Percentiles rank a stretch among this genome's conserved stretches.
These are phyloP conservation scores for Vulpes vulpes DNA, from an alignment of 2,113 vertebrate species.

Conservation along the genomic window DNA sequence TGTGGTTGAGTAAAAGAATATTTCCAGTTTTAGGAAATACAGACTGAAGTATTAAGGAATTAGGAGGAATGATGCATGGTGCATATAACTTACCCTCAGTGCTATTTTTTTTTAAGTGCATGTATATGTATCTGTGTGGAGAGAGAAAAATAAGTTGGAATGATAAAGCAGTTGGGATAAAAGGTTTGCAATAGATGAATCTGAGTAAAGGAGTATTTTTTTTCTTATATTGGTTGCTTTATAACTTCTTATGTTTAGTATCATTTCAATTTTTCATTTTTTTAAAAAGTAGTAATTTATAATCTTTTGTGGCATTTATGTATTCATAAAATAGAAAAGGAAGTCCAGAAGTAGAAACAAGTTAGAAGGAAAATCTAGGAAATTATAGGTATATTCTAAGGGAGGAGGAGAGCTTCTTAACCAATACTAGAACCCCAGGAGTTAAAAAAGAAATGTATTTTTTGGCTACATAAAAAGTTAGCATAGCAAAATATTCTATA, in stretches of 20 bases:
- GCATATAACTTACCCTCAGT: neutral
- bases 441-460: conserved; percentile 4
- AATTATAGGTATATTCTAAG: neutral
- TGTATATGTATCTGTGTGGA: neutral
- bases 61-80: neutral
- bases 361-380: neutral
- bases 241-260: neutral
- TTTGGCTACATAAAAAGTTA: neutral
- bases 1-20: neutral
- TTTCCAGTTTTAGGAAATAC: neutral
- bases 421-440: neutral
- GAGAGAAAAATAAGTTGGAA: neutral
- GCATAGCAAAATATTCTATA: neutral
- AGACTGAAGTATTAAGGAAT: neutral
- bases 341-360: neutral
- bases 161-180: neutral
- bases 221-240: neutral
- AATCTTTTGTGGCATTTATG: neutral
- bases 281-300: neutral
- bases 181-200: neutral
- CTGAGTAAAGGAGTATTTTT: neutral
- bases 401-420: neutral
- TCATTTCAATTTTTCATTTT: neutral
- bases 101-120: neutral
- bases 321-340: neutral